These are phyloP conservation scores for Calliphora vomitoria DNA, from an alignment of 2,888 invertebrate genomes.

Conservation along the genomic window DNA sequence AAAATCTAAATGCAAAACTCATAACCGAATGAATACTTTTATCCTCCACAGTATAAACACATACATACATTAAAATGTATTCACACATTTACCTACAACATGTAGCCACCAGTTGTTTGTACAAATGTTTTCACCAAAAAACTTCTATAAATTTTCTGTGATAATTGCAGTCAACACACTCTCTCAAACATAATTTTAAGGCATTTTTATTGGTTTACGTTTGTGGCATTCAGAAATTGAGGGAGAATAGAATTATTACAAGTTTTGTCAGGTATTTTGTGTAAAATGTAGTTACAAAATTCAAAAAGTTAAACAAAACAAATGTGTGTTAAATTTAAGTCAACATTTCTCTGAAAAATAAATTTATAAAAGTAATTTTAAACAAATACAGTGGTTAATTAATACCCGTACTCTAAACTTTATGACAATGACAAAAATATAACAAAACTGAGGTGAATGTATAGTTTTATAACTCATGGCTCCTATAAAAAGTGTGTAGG, in stretches of 20 bases:
- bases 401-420: no score
- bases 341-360: not conserved
- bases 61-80: not conserved
- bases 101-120: not conserved
- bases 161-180: slow-evolving; percentile 41
- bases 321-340: not conserved
- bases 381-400: not conserved
- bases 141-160: slow-evolving; percentile 28
- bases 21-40: not conserved
- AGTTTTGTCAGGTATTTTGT: slow-evolving; percentile 36
- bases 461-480: no score
- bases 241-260: slow-evolving; percentile 25
- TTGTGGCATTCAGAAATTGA: slow-evolving; percentile 23
- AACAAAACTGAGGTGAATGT: no score
- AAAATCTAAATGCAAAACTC: not conserved
- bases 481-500: no score
- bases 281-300: slow-evolving; percentile 3
- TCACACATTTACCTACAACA: not conserved
- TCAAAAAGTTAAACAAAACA: slow-evolving; percentile 8
- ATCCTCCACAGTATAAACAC: not conserved
- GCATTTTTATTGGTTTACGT: slow-evolving; percentile 43
- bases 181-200: slow-evolving; percentile 14
- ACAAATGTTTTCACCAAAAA: slow-evolving; percentile 17
- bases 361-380: not conserved
- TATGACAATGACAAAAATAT: no score